Conservation (phyloP, 2,888 invertebrate genomes). For the Salticus scenicus region DNA sequence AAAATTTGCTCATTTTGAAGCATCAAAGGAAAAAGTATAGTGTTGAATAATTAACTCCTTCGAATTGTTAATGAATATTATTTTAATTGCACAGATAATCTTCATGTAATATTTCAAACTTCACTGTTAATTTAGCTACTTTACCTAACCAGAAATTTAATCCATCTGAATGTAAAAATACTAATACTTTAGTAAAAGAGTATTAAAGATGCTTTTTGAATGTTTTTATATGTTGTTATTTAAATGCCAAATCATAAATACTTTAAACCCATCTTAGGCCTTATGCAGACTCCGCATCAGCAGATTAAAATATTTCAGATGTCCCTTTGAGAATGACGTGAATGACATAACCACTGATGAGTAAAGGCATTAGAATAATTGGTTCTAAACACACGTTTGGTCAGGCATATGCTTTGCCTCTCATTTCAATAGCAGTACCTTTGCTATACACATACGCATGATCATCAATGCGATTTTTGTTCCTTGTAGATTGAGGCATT, state of each 20-base stretch:
- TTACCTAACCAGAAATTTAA: too few species aligned
- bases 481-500: conserved; percentile 78
- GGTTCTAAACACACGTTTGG: conserved; percentile 50
- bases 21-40: too few species aligned
- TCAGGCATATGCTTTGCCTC: conserved; percentile 77
- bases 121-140: too few species aligned
- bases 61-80: too few species aligned
- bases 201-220: too few species aligned
- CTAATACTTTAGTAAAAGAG: too few species aligned
- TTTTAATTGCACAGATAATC: too few species aligned
- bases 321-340: conserved; percentile 2
- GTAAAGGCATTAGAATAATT: conserved; percentile 54
- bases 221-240: too few species aligned
- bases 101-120: too few species aligned
- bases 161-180: too few species aligned
- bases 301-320: background rate
- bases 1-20: too few species aligned
- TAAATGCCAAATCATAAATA: background rate
- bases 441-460: conserved; percentile 84
- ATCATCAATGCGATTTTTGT: conserved; percentile 78
- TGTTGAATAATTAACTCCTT: too few species aligned
- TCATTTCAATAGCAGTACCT: conserved; percentile 84
- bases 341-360: conserved; percentile 27
- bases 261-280: background rate
- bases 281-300: background rate